Conservation (phyloP, 2,113 vertebrate genomes). For the Colistium nudipinnis region DNA sequence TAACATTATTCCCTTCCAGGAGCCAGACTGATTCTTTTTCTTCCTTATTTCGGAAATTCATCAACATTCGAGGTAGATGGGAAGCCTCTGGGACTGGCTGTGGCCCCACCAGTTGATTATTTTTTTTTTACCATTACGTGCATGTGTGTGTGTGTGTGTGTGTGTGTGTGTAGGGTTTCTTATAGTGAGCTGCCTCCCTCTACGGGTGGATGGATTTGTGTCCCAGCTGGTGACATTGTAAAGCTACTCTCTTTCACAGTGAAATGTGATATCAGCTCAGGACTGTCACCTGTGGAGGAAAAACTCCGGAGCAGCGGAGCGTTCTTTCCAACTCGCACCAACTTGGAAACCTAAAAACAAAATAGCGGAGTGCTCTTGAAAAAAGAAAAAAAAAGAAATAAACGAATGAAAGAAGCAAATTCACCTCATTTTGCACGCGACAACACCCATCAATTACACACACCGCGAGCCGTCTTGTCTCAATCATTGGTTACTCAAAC, state of each 20-base stretch:
- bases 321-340: conserved; percentile 11
- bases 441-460: conserved; percentile 64
- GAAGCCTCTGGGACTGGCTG: neutral
- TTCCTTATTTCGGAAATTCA: neutral
- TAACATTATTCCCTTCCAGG: neutral
- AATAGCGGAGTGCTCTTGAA: conserved; percentile 8
- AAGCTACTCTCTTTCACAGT: conserved; percentile 54
- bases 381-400: too few species aligned
- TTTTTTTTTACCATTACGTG: neutral
- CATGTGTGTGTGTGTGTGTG: conserved; percentile 4
- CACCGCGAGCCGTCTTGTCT: conserved; percentile 56
- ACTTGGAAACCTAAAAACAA: conserved; percentile 25
- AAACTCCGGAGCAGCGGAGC: conserved; percentile 24
- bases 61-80: neutral
- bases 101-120: neutral
- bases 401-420: too few species aligned
- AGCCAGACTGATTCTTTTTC: neutral
- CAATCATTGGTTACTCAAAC: conserved; percentile 74
- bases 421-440: conserved; percentile 44
- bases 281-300: conserved; percentile 31
- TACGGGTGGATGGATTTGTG: conserved; percentile 55
- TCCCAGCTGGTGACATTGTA: conserved; percentile 45
- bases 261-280: conserved; percentile 46
- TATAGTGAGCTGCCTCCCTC: conserved; percentile 44
- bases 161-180: conserved; percentile 7